A percentile compares a stretch with the other conserved stretches of the same genome.
These are phyloP conservation scores for Sebastes variabilis DNA, from an alignment of 2,797 vertebrate species.

Conservation along the genomic window DNA sequence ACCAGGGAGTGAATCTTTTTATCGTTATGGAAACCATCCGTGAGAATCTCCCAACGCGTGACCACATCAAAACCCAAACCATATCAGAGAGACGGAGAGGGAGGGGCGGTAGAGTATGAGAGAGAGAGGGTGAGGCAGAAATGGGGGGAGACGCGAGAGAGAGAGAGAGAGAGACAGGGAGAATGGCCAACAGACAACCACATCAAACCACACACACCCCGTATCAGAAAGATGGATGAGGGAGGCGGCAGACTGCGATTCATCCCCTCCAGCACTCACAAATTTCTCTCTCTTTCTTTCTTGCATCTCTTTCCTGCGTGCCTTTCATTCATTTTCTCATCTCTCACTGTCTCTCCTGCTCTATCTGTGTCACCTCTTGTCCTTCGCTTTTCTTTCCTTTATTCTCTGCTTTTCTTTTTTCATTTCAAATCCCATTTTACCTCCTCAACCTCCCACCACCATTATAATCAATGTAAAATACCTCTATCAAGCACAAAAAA, in stretches of 20 bases:
- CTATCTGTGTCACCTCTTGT: conserved; percentile 36
- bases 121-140: conserved; percentile 5
- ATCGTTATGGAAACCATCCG: conserved; percentile 78
- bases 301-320: conserved; percentile 38
- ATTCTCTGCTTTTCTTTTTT: conserved; percentile 4
- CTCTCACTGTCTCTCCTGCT: conserved; percentile 16
- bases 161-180: background rate
- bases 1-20: conserved; percentile 60
- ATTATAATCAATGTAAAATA: conserved; percentile 3
- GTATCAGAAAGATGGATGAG: conserved; percentile 74
- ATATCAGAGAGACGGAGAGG: conserved; percentile 67
- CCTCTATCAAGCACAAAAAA: background rate
- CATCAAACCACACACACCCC: conserved; percentile 65
- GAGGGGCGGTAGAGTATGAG: background rate
- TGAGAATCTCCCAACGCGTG: conserved; percentile 70
- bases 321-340: conserved; percentile 10
- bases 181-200: conserved; percentile 61
- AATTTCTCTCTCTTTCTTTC: conserved; percentile 31
- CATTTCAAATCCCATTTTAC: background rate
- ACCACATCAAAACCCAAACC: conserved; percentile 77
- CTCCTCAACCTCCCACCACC: background rate
- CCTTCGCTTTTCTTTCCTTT: conserved; percentile 2
- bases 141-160: conserved; percentile 7
- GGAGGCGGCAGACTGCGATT: conserved; percentile 46
- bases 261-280: conserved; percentile 46